These are phyloP conservation scores for Tragelaphus buxtoni DNA, from an alignment of 2,113 vertebrate species.

Conservation along the genomic window DNA sequence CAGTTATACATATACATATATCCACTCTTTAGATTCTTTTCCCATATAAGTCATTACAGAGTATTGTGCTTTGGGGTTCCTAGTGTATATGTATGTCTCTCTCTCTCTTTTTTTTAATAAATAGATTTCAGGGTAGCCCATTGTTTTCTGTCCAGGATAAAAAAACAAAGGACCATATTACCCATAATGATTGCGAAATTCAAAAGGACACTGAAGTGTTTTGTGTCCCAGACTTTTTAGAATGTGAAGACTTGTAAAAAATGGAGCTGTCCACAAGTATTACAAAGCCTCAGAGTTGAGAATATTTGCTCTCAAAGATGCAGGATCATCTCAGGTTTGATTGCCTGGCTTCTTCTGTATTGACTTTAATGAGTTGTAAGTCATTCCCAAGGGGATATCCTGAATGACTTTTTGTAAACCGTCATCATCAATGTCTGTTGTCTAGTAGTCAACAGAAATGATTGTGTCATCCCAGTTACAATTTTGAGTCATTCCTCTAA, in stretches of 20 bases:
- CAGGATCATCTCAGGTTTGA: background rate
- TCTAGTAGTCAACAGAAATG: constrained; percentile 22
- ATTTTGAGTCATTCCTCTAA: constrained; percentile 52
- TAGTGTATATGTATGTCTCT: background rate
- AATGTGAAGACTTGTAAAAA: background rate
- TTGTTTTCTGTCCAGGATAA: background rate
- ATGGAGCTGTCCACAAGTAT: background rate
- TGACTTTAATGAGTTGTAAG: background rate
- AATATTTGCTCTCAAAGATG: constrained; percentile 1
- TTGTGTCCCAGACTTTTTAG: background rate
- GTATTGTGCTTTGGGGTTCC: background rate
- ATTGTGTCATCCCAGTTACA: constrained; percentile 25
- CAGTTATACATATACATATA: background rate
- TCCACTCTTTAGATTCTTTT: background rate
- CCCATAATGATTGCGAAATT: background rate
- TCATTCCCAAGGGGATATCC: constrained; percentile 36
- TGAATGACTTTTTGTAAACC: constrained; percentile 41
- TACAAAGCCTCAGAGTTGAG: background rate
- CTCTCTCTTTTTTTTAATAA: background rate
- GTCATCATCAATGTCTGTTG: constrained; percentile 37
- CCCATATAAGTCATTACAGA: background rate
- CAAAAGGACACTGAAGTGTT: background rate
- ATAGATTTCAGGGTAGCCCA: background rate
- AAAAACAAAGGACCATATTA: background rate
- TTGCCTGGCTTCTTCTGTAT: background rate